Evolutionary conservation across 1,140 invertebrate genomes (phyloP), one percentile per base, ranked within the genome.

Genomic region (Brachionus sp.): DNA sequence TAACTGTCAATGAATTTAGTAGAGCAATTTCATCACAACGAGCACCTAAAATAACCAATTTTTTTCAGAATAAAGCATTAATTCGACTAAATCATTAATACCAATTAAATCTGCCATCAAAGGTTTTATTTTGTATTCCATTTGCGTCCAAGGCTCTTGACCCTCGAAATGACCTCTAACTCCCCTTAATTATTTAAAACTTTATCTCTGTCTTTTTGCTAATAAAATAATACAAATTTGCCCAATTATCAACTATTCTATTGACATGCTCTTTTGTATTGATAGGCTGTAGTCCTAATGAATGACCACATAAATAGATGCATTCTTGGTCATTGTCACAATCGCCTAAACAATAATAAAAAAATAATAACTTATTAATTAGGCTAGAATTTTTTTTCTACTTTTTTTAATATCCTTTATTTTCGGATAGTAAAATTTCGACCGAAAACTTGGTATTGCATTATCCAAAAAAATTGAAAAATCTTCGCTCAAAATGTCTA

Each of bases 1-100:
- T 91, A 6, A 91, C 90, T 3, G 91, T 91, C 19, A 92, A 85
- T 2, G 89, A 90, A 86, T 91, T 92, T 90, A 91, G 91, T 23
- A 91, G 84, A 4, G 87, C 87, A 3, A 92, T 88, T 85, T 91
- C 90, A 9, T 88, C 86, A 10, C 85, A 78, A 57, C 88, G 85
- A 5, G 88, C 90, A 13, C 90, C 91, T 90, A 91, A 88, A 23
- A 91, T 84, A 57, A 16, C 70, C 86, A 86, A 2, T 88, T 90
- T 86, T 90, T 88, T n/a, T 86, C 5, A 6, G 29, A 19, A 50
- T 33, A 6, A 3, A 13, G 12, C 16, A 16, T n/a, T 4, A 82
- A 19, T 85, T 91, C 91, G 86, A n/a, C n/a, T n/a, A 89, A 90
- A n/a, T 84, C n/a, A n/a, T n/a, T n/a, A n/a, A n/a, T 83, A 35